These are phyloP conservation scores for Cataglyphis rosenhaueri DNA, from an alignment of 2,888 invertebrate genomes.

Conservation along the genomic window DNA sequence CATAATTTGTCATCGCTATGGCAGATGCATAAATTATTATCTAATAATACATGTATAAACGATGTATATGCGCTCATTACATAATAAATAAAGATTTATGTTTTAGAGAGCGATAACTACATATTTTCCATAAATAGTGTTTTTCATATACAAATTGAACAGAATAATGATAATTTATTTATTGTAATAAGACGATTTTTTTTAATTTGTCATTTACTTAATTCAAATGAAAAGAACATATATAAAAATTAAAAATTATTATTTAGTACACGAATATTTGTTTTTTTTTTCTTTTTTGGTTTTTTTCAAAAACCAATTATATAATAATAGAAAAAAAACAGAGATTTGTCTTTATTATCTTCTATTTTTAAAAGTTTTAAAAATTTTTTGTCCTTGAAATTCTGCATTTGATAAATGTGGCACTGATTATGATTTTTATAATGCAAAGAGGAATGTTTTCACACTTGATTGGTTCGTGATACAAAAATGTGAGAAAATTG, in stretches of 20 bases:
- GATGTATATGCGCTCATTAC: constrained; percentile 21
- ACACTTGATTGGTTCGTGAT: background rate
- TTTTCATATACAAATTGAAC: constrained; percentile 18
- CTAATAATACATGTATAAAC: background rate
- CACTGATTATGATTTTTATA: background rate
- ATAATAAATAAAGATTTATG: constrained; percentile 39
- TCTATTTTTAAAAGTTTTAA: background rate
- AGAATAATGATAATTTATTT: background rate
- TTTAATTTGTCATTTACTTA: background rate
- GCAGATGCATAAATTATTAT: background rate
- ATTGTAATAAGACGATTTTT: background rate
- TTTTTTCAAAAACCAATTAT: background rate
- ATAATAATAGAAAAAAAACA: background rate
- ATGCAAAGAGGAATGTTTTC: background rate
- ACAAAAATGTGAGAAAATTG: constrained; percentile 8
- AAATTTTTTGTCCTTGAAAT: background rate
- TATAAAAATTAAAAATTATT: background rate
- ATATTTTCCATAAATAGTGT: background rate
- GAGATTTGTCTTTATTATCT: background rate
- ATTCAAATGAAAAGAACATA: background rate
- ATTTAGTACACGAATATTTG: background rate
- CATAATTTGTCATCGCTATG: background rate
- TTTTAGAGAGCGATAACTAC: constrained; percentile 6
- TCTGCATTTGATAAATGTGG: background rate
- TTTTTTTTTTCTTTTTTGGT: background rate